Percentiles rank a stretch among this genome's conserved stretches.
phyloP scores from a whole-genome alignment of 2,888 invertebrate species.

The Papilio elwesi region DNA sequence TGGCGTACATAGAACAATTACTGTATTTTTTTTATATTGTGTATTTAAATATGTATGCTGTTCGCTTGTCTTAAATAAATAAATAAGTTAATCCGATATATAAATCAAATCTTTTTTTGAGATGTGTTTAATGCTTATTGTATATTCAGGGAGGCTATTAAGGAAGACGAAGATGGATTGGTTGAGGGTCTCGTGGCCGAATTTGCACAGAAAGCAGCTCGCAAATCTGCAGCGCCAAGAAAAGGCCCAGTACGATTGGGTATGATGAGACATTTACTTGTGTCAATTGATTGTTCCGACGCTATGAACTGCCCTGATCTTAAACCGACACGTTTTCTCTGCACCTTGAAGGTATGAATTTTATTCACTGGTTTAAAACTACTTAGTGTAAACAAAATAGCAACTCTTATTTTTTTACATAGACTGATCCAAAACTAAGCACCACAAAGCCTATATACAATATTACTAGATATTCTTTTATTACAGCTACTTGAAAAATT shows the following conservation, averaged over 20 bases:
- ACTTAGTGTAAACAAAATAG: too few species aligned
- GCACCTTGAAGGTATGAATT: slow-evolving; percentile 91
- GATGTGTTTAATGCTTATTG: background rate
- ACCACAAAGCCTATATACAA: background rate
- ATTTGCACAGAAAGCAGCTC: slow-evolving; percentile 94
- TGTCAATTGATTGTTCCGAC: slow-evolving; percentile 96
- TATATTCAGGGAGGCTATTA: slow-evolving; percentile 93
- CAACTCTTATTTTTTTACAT: too few species aligned
- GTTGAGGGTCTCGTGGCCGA: slow-evolving; percentile 96
- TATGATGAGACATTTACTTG: slow-evolving; percentile 98
- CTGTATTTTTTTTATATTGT: too few species aligned
- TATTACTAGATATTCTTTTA: slow-evolving; percentile 6
- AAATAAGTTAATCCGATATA: background rate
- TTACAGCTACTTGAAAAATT: slow-evolving; percentile 94
- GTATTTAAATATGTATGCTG: too few species aligned
- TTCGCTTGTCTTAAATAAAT: too few species aligned
- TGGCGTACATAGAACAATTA: too few species aligned
- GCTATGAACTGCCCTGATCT: slow-evolving; percentile 97
- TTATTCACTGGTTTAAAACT: background rate
- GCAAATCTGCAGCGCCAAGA: slow-evolving; percentile 89
- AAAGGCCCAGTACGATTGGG: slow-evolving; percentile 93
- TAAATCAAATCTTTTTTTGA: slow-evolving; percentile 9
- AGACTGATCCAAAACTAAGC: too few species aligned
- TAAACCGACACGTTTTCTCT: slow-evolving; percentile 95
- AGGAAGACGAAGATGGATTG: slow-evolving; percentile 97